Evolutionary conservation across 2,113 vertebrate genomes (phyloP).

Genomic region (Rousettus leschenaultii): DNA sequence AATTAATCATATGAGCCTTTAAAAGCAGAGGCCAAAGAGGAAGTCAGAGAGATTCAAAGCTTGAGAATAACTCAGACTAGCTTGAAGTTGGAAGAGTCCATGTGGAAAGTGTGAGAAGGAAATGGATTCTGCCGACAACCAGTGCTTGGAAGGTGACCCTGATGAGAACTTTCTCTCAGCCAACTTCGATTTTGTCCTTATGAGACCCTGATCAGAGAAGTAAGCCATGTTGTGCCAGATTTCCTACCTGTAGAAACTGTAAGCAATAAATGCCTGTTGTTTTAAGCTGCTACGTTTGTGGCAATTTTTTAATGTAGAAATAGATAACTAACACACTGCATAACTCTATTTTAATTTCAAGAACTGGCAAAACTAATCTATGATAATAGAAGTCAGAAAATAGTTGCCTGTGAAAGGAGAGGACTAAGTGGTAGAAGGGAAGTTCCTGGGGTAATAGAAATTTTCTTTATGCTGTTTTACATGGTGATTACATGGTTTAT

Average conservation of each 20-base stretch:
- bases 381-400: background rate
- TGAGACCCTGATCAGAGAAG: background rate
- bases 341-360: background rate
- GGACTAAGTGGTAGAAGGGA: background rate
- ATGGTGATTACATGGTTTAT: background rate
- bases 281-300: background rate
- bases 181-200: background rate
- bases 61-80: background rate
- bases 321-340: background rate
- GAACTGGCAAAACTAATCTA: background rate
- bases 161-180: background rate
- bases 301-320: background rate
- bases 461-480: background rate
- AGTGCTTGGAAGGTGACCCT: background rate
- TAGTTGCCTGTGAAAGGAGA: background rate
- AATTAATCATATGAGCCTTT: background rate
- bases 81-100: background rate
- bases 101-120: background rate
- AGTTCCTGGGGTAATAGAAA: background rate
- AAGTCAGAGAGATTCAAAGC: background rate
- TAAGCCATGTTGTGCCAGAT: background rate
- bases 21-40: background rate
- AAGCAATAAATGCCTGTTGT: background rate
- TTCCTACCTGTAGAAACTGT: background rate
- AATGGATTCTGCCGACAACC: background rate